These are phyloP conservation scores for Caenorhabditis inopinata DNA, from an alignment of 1,140 invertebrate species.

Conservation along the genomic window DNA sequence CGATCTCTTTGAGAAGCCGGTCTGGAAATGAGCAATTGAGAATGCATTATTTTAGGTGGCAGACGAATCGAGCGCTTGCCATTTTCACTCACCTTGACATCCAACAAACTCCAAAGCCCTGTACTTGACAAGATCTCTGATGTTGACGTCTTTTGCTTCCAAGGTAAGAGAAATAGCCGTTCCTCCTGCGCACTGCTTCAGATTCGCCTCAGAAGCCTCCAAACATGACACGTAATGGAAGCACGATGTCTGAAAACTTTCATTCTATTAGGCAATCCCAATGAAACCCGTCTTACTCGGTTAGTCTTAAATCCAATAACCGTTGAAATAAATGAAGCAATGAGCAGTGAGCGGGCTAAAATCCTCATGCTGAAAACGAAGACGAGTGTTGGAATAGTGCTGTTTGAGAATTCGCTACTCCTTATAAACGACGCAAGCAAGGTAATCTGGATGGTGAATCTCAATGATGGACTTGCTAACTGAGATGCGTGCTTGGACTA, in stretches of 20 bases:
- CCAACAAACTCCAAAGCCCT: conserved; percentile 15
- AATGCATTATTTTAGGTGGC: neutral
- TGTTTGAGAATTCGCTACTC: too few relatives aligned
- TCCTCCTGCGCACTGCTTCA: conserved; percentile 36
- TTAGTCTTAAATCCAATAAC: conserved; percentile 10
- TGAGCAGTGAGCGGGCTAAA: conserved; percentile 1
- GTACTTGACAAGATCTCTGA: conserved; percentile 22
- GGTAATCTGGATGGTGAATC: neutral
- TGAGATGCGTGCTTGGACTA: neutral
- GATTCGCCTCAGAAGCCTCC: neutral
- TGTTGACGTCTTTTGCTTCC: conserved; percentile 27
- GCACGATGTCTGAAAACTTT: conserved; percentile 19
- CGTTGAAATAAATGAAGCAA: neutral
- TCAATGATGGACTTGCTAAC: conserved; percentile 4
- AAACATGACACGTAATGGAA: conserved; percentile 29
- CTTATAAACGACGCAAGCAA: neutral
- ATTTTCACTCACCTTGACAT: conserved; percentile 30
- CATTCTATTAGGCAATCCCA: too few relatives aligned
- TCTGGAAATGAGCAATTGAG: neutral
- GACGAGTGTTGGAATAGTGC: neutral
- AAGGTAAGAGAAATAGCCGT: conserved; percentile 20
- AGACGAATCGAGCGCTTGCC: too few relatives aligned
- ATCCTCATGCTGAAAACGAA: conserved; percentile 18
- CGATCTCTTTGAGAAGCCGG: conserved; percentile 17
- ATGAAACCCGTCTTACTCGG: neutral